Evolutionary conservation across 1,140 invertebrate species (phyloP), one percentile per base, ranked within the genome.

Genomic region (Drosophila sp.): DNA sequence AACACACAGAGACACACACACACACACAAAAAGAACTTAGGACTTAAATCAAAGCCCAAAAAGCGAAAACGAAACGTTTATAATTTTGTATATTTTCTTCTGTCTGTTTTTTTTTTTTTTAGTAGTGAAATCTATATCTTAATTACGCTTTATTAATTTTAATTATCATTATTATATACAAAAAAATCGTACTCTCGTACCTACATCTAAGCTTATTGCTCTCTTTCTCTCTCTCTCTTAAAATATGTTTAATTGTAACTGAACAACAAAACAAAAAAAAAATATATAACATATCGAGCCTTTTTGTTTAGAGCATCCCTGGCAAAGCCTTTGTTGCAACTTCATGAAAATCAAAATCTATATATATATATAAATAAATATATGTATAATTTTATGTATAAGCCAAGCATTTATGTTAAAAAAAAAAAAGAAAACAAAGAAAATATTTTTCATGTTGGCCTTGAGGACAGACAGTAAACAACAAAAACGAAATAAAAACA

Each of bases 121-220:
- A 71, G 80, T 89, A 89, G 84, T 84, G 69, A 89, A 89, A 84
- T 89, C 80, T 90, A 70, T 90, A 68, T 58, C 44, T 35, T 71
- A 75, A 89, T 89, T 89, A 90, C 84, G 84, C 84, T 89, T 89
- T 89, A 89, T 90, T 89, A 89, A 89, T 89, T 79, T 90, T 84
- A 89, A 80, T 80, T 75, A 86, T 70, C 76, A 68, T 81, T 83
- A 77, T 80, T 72, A 56, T 50, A 76, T 79, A 38, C 10, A 11
- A 10, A 35, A 35, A 35, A 27, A 83, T 69, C 61, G 54, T 82
- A 82, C 70, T 72, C 57, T 83, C 54, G 76, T 86, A 83, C 84
- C 80, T 86, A 86, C 60, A 66, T 76, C 54, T 76, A 80, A 66
- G 65, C 60, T 29, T 58, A 68, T 47, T 69, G 63, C 67, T 80